A percentile compares a stretch with the other conserved stretches of the same genome.
These are phyloP conservation scores for Lucilia cuprina DNA, from an alignment of 1,140 invertebrate species.

Conservation along the genomic window DNA sequence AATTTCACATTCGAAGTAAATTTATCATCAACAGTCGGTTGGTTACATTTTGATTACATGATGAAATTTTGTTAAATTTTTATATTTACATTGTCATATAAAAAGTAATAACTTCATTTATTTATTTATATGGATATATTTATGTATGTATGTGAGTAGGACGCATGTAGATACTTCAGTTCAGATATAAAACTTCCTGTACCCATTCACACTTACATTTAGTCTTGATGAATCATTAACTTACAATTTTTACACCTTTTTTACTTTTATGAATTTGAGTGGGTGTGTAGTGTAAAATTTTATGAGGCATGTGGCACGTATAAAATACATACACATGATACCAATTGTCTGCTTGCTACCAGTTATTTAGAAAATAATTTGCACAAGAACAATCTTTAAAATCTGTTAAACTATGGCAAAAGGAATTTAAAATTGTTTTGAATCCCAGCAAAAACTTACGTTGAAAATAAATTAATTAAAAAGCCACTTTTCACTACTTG, in stretches of 20 bases:
- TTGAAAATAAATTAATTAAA: no score
- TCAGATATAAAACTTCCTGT: neutral
- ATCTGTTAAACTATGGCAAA: no score
- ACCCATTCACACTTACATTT: neutral
- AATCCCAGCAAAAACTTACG: no score
- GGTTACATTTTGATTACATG: neutral
- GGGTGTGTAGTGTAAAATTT: neutral
- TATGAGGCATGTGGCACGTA: neutral
- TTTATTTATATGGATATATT: neutral
- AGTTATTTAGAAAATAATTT: no score
- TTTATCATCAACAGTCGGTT: neutral
- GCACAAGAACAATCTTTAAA: no score
- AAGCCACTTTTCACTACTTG: no score
- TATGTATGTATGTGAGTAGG: neutral
- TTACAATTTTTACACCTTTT: conserved; percentile 24
- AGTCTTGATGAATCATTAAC: conserved; percentile 10
- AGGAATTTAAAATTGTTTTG: no score
- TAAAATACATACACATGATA: neutral
- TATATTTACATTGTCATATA: neutral
- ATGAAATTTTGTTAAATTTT: neutral
- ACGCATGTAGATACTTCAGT: neutral
- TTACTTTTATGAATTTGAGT: neutral
- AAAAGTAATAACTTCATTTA: neutral
- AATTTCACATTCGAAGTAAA: neutral
- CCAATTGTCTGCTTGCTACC: neutral